Evolutionary conservation across 2,888 invertebrate genomes (phyloP), one percentile per base, ranked within the genome.

Genomic region (Drosophila vallismaia): DNA sequence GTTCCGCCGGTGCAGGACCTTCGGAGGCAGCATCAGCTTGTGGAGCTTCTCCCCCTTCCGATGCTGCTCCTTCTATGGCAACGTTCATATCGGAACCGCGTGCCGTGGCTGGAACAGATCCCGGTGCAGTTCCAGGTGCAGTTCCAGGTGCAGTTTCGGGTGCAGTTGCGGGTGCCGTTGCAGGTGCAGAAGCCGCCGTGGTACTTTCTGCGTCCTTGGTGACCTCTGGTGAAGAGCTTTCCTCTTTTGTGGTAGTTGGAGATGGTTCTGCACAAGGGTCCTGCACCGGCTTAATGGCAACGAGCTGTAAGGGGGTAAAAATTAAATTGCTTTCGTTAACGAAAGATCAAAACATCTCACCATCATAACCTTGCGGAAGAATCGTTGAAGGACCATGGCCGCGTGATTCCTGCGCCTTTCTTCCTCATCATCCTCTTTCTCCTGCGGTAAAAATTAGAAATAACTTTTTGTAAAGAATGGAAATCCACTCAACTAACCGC

Each of bases 301-400:
- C 48, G 12, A 44, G 51, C 68, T 69, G 52, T 3, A 44, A 28
- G 3, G 8, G 4, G 4, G 7, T 5, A 10, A 29, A 1, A 10
- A 5, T 6, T 0, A 9, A 24, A 9, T 5, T 14, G 0, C 19
- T 19, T 42, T 42, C 24, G 8, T 42, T 8, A 7, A 42, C n/a
- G 8, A 10, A 14, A 4, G 0, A 2, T 19, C 3, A n/a, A 19
- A 9, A 9, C 3, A 48, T 55, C 73, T 67, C 50, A 81, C 81
- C 12, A 57, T 3, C 4, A 73, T 14, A 4, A 67, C 48, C 8
- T 2, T 14, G 12, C 74, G 83, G 69, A 88, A 86, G 71, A 85
- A 85, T n/a, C 75, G 71, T 42, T 88, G 88, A 48, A 85, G 68
- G 0, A 76, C 8, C n/a, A 74, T 69, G 0, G 85, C 85, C 5